These are phyloP conservation scores for Tetranychus urticae DNA, from an alignment of 1,140 invertebrate species.

Conservation along the genomic window DNA sequence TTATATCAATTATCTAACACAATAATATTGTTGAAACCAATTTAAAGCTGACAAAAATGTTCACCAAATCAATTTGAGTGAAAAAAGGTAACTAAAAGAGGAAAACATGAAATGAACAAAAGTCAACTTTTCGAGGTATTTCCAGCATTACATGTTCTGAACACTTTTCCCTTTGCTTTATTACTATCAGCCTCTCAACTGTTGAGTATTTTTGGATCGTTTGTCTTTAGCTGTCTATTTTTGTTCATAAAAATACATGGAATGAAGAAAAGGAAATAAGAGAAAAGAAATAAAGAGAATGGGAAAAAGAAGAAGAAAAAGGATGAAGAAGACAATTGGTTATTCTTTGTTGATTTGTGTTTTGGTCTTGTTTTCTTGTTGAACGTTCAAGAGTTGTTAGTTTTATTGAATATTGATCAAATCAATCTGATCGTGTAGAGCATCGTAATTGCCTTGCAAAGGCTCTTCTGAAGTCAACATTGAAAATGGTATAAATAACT, in stretches of 20 bases:
- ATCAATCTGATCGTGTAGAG: background rate
- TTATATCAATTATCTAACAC: no score
- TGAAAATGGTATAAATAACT: conserved; percentile 91
- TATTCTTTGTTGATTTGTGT: background rate
- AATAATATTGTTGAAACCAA: no score
- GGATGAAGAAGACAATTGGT: background rate
- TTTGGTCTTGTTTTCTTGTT: background rate
- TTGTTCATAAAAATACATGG: background rate
- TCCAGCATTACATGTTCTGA: no score
- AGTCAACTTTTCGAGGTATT: no score
- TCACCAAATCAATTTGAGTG: no score
- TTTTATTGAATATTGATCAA: no score
- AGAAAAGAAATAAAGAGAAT: background rate
- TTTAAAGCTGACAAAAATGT: no score
- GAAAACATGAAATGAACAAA: no score
- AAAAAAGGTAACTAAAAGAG: no score
- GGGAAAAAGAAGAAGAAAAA: background rate
- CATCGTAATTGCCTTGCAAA: conserved; percentile 34
- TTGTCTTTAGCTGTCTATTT: background rate
- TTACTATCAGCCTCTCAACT: no score
- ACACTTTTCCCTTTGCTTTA: no score
- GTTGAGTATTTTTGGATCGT: no score
- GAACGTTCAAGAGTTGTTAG: background rate
- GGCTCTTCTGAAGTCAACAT: conserved; percentile 76
- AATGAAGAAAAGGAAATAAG: background rate